These are phyloP conservation scores for Tylochromis polylepis DNA, from an alignment of 2,113 vertebrate genomes.

Conservation along the genomic window DNA sequence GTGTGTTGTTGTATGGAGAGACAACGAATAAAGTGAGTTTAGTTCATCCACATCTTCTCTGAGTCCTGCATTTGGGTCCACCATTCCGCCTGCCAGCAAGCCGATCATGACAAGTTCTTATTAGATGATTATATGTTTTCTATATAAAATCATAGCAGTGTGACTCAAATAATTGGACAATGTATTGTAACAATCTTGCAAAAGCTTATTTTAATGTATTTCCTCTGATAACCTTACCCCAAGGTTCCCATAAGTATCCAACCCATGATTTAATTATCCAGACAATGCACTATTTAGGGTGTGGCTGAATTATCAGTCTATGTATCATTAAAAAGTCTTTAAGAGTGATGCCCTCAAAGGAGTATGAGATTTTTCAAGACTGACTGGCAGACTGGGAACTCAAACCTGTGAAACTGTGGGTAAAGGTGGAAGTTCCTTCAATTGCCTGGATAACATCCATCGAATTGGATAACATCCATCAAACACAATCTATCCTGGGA, in stretches of 20 bases:
- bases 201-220: background rate
- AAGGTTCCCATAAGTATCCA: background rate
- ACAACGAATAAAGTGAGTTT: too few species aligned
- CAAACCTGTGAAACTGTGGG: background rate
- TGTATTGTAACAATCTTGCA: background rate
- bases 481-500: background rate
- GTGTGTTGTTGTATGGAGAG: too few species aligned
- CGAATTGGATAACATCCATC: background rate
- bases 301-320: background rate
- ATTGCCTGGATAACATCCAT: constrained; percentile 9
- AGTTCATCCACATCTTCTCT: too few species aligned
- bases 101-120: too few species aligned
- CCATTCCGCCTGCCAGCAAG: too few species aligned
- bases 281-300: background rate
- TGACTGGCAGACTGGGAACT: background rate
- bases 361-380: background rate
- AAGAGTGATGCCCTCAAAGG: background rate
- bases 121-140: background rate
- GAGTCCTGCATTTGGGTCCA: too few species aligned
- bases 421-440: background rate
- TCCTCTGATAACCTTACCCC: background rate
- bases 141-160: background rate
- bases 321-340: background rate
- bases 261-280: background rate
- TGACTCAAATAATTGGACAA: background rate